Evolutionary conservation across 2,113 vertebrate species (phyloP).

Genomic region (Saguinus midas): DNA sequence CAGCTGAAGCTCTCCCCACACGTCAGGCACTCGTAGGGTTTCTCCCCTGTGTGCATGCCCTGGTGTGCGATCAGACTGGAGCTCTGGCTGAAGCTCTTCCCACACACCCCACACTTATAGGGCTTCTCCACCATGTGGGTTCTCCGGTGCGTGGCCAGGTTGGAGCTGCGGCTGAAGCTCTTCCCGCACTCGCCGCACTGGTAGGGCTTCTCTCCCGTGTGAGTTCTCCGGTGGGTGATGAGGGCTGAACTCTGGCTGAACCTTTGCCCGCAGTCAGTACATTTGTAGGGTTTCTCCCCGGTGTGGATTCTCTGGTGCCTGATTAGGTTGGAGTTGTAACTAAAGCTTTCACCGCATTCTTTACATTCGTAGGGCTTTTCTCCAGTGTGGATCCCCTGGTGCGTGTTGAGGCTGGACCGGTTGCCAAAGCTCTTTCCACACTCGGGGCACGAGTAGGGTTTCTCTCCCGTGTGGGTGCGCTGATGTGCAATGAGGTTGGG

Average conservation of each 20-base stretch:
- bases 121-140: conserved; percentile 79
- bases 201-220: conserved; percentile 78
- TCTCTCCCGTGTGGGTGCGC: conserved; percentile 77
- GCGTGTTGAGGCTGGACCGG: conserved; percentile 73
- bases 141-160: conserved; percentile 74
- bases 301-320: conserved; percentile 77
- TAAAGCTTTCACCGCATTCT: conserved; percentile 75
- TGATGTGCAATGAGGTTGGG: conserved; percentile 77
- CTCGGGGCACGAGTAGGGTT: conserved; percentile 65
- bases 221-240: conserved; percentile 73
- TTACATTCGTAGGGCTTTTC: conserved; percentile 73
- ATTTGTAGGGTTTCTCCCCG: conserved; percentile 68
- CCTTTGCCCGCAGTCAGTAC: conserved; percentile 71
- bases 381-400: conserved; percentile 76
- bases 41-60: conserved; percentile 73
- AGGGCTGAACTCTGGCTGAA: conserved; percentile 78
- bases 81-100: conserved; percentile 76
- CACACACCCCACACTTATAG: conserved; percentile 72
- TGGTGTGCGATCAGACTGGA: conserved; percentile 72
- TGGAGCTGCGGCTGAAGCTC: conserved; percentile 77
- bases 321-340: conserved; percentile 75
- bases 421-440: conserved; percentile 79
- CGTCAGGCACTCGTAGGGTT: conserved; percentile 72
- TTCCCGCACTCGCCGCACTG: conserved; percentile 77
- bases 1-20: conserved; percentile 79